Base-by-base conservation (phyloP, 2,797 vertebrate species). In the Galaxias olidus region DNA sequence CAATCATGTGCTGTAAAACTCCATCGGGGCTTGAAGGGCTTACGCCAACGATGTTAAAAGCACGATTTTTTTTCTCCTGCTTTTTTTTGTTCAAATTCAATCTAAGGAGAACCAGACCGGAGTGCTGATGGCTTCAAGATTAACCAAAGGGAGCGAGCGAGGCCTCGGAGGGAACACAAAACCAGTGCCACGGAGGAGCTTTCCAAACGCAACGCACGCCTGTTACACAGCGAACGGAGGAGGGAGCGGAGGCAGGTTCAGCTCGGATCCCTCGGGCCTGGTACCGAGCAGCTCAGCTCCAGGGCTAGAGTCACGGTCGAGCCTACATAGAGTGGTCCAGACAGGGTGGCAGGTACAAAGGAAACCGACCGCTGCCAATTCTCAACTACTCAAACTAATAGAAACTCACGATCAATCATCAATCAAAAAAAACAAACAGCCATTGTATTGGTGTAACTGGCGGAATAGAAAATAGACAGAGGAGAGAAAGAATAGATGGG, bases 101-200 rank as follows among this genome's bases (percentile, higher is more conserved):
- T 83, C 77, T 78, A 76, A 75, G 76, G 60, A 77, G 73, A 82
- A 83, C 40, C 73, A 73, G 75, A 81, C 71, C 46, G 62, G 48
- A 61, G 53, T 76, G 65, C 72, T 76, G 82, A 83, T 84, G 78
- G 74, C 79, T 85, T 76, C 71, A 73, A 84, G 70, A 84, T 85
- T 75, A 72, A 48, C 19, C 49, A 14, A 68, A 73, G 66, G 63
- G 72, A 76, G 71, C 61, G 18, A 59, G 72, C 71, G 68, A 62
- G 59, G 62, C 77, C 44, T 62, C 66, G 15, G 60, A 71, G 69
- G 78, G 68, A 78, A 69, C 62, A 67, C 62, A 78, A 79, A 83
- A 71, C 51, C 65, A 79, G 71, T 30, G 30, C 8, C 14, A 72
- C 52, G n/a, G 8, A 5, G 19, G 58, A 14, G 53, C 41, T 61